These are phyloP conservation scores for Gastrophysa polygoni DNA, from an alignment of 2,888 invertebrate genomes.

Conservation along the genomic window DNA sequence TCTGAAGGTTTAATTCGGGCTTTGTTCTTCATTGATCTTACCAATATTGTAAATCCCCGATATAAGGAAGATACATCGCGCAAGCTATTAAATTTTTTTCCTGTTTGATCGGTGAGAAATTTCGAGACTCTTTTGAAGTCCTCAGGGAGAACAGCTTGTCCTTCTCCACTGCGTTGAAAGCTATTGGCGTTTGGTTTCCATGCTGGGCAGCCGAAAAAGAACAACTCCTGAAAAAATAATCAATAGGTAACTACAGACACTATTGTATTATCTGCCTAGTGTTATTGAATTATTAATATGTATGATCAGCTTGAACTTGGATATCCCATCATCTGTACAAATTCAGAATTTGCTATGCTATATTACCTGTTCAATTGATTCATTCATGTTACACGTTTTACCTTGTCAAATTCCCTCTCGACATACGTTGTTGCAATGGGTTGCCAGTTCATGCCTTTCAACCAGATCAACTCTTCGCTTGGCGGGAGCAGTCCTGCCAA, in stretches of 20 bases:
- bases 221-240: constrained; percentile 33
- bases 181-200: constrained; percentile 20
- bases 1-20: too few species aligned
- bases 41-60: constrained; percentile 47
- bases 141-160: constrained; percentile 52
- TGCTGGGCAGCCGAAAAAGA: constrained; percentile 32
- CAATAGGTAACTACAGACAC: too few species aligned
- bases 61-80: constrained; percentile 66
- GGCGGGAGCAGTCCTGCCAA: constrained; percentile 73
- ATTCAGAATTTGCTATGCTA: too few species aligned
- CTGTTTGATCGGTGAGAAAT: constrained; percentile 60
- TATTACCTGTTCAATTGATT: too few species aligned
- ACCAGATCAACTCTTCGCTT: constrained; percentile 62
- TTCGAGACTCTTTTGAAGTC: constrained; percentile 57
- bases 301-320: too few species aligned
- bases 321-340: too few species aligned
- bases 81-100: constrained; percentile 59
- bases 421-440: constrained; percentile 45
- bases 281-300: too few species aligned
- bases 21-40: constrained; percentile 22
- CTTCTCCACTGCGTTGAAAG: constrained; percentile 52
- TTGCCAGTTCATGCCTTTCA: constrained; percentile 52
- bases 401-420: constrained; percentile 37
- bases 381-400: constrained; percentile 10
- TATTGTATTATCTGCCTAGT: too few species aligned